These are phyloP conservation scores for Podotricha telesiphe DNA, from an alignment of 2,888 invertebrate species.

Conservation along the genomic window DNA sequence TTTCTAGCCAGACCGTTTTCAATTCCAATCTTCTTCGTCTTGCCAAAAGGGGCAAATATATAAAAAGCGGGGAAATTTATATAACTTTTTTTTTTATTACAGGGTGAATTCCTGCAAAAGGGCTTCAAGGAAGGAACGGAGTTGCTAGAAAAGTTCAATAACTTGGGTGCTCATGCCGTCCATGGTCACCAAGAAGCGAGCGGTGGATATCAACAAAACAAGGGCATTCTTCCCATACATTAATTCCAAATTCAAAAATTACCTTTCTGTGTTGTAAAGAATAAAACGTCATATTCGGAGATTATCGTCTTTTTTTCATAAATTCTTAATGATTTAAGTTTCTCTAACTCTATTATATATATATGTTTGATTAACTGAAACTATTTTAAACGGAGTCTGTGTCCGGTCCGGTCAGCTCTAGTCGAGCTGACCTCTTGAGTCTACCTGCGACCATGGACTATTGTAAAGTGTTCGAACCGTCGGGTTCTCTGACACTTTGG, in stretches of 20 bases:
- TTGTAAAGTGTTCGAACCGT: too few species aligned
- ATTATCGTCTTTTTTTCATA: slow-evolving; percentile 4
- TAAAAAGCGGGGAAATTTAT: too few species aligned
- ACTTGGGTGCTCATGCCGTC: slow-evolving; percentile 84
- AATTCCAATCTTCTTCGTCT: too few species aligned
- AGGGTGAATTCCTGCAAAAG: slow-evolving; percentile 84
- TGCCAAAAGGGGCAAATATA: too few species aligned
- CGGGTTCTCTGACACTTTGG: too few species aligned
- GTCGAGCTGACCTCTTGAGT: too few species aligned
- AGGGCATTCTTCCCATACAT: slow-evolving; percentile 83
- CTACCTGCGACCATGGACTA: too few species aligned
- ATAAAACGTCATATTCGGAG: background rate
- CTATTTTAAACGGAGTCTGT: too few species aligned
- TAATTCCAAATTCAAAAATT: slow-evolving; percentile 25
- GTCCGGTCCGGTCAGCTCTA: too few species aligned
- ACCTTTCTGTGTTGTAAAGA: slow-evolving; percentile 15
- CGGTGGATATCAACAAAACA: slow-evolving; percentile 82
- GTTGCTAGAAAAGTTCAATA: slow-evolving; percentile 83
- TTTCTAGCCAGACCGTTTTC: too few species aligned
- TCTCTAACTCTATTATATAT: slow-evolving; percentile 2
- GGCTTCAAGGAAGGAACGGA: slow-evolving; percentile 84
- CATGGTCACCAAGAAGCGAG: slow-evolving; percentile 85
- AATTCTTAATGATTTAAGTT: slow-evolving; percentile 13
- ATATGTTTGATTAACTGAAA: too few species aligned
- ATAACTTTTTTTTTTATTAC: slow-evolving; percentile 32